phyloP scores from a whole-genome alignment of 2,797 vertebrate genomes.

The Enteromius thamalakanensis region DNA sequence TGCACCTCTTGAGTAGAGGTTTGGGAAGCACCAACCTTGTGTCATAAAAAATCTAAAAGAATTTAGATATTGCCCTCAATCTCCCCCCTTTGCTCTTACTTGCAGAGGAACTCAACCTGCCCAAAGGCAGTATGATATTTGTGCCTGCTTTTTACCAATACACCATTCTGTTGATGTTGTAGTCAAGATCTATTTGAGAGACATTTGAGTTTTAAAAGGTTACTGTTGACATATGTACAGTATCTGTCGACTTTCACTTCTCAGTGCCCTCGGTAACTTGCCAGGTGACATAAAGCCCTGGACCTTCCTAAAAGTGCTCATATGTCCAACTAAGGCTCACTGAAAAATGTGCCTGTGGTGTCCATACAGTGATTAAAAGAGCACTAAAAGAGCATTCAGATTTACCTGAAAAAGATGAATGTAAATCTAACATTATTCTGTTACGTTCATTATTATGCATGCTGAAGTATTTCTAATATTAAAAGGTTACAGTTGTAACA shows the following conservation, averaged over 20 bases:
- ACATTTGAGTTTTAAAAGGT: slow-evolving; percentile 7
- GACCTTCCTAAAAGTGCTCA: background rate
- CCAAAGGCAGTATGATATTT: background rate
- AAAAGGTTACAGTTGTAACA: background rate
- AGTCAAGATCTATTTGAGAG: slow-evolving; percentile 3
- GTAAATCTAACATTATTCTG: background rate
- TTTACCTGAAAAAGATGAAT: background rate
- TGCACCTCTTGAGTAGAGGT: slow-evolving; percentile 7
- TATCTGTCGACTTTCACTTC: background rate
- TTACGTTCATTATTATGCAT: background rate
- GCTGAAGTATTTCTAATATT: background rate
- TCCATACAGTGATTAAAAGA: background rate
- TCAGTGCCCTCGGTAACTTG: slow-evolving; percentile 6
- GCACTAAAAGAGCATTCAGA: fast-evolving
- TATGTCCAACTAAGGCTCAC: background rate
- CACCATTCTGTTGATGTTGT: background rate
- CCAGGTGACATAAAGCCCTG: slow-evolving; percentile 1
- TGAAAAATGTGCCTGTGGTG: slow-evolving; percentile 4
- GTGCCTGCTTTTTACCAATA: background rate
- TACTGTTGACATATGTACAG: slow-evolving; percentile 12
- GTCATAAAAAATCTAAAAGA: background rate
- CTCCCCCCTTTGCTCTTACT: background rate
- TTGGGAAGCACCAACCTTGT: background rate
- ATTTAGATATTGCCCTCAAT: background rate
- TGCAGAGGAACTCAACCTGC: background rate